Conservation (phyloP, 2,888 invertebrate species). For the Taphrorychus bicolor region DNA sequence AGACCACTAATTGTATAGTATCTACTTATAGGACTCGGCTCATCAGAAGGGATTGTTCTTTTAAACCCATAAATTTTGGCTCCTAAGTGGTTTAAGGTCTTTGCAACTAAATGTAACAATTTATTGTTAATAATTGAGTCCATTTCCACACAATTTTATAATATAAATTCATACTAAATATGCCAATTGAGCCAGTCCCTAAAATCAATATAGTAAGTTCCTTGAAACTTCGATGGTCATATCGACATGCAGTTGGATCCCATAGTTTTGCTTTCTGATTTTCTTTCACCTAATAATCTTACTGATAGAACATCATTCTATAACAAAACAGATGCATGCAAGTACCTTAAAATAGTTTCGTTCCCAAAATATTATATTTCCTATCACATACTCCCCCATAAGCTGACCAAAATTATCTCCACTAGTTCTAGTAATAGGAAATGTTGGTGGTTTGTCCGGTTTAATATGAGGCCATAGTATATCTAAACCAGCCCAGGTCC, state of each 20-base stretch:
- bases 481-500: constrained; percentile 62
- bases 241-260: constrained; percentile 17
- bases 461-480: constrained; percentile 49
- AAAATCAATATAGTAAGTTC: constrained; percentile 64
- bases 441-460: constrained; percentile 44
- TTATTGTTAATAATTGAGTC: too few species aligned
- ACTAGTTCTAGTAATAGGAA: constrained; percentile 53
- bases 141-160: constrained; percentile 15
- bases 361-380: constrained; percentile 62
- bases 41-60: constrained; percentile 19
- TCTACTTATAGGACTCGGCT: constrained; percentile 38
- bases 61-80: constrained; percentile 54
- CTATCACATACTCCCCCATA: constrained; percentile 63
- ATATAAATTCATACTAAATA: constrained; percentile 52
- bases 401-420: constrained; percentile 59
- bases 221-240: constrained; percentile 56
- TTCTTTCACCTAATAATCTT: constrained; percentile 36
- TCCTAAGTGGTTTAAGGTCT: constrained; percentile 59
- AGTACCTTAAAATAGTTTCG: constrained; percentile 55
- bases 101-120: constrained; percentile 57
- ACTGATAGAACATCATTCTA: neutral
- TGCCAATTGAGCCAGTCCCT: constrained; percentile 65
- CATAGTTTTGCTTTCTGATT: constrained; percentile 43
- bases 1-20: constrained; percentile 55
- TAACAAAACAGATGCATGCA: neutral